Base-by-base conservation (phyloP, 2,797 vertebrate genomes). In the Sebastes flavidus region DNA sequence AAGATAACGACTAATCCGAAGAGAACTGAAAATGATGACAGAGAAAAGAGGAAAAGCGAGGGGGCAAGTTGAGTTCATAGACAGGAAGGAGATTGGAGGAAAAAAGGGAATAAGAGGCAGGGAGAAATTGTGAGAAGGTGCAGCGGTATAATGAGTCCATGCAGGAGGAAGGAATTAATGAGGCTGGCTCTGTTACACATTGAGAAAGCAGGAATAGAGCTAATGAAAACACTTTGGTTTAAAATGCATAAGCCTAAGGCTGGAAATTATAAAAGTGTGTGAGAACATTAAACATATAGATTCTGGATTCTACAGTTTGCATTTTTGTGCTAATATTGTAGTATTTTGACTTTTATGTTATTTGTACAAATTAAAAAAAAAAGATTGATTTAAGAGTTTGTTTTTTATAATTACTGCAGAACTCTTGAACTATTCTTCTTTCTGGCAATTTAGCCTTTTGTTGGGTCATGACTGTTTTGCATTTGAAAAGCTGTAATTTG, bases 21-120 rank as follows among this genome's bases (percentile, higher is more conserved):
- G 11, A 34, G 66, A 68, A 27, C 13, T 63, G 70, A 82, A 83
- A 81, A 77, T 54, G 36, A 77, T 72, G 78, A 86, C 59, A 54
- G 70, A 61, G 77, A 25, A 38, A 20, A 73, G 52, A 84, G 36
- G 25, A 80, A 49, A 73, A 56, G 34, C 2, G 4, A 30, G 11
- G 67, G 75, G 42, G 66, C 16, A 76, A 24, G 60, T 7, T 3
- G 18, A 88, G 72, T 87, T 85, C 68, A 87, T 5, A 54, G 30
- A 67, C 42, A 73, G 38, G 55, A 74, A 60, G 25, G 30, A 67
- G 18, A 27, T 5, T 70, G 54, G 55, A 6, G 13, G 13, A 22
- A 38, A 9, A 14, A 46, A 36, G 4, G 49, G 49, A 52, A 52
- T 52, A 34, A 22, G 14, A 74, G 30, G 0, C 20, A 30, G 13